Evolutionary conservation across 2,797 vertebrate genomes (phyloP).

Genomic region (Okamejei kenojei): DNA sequence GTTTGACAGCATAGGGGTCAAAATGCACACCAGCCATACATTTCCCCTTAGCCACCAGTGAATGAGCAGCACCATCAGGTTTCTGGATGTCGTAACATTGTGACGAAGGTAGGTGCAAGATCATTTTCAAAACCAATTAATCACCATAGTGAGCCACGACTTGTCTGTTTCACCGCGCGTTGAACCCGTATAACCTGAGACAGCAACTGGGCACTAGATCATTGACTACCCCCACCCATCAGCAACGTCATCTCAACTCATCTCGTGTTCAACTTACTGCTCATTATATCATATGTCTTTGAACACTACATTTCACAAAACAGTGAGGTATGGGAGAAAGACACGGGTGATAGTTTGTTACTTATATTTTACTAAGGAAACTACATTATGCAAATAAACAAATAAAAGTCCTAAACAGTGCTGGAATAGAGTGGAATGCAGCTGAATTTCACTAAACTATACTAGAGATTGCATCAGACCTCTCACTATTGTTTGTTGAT

Average conservation of each 20-base stretch:
- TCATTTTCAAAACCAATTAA: conserved; percentile 24
- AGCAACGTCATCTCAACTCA: no score
- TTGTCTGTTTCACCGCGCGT: background rate
- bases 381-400: background rate
- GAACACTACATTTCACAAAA: background rate
- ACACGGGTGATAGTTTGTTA: background rate
- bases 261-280: background rate
- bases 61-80: background rate
- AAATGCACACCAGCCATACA: background rate
- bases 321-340: background rate
- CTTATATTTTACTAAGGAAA: background rate
- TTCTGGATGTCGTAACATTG: background rate
- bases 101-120: background rate
- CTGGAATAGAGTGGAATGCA: background rate
- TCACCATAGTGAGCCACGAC: background rate
- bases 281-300: background rate
- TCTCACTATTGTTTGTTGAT: background rate
- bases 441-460: background rate
- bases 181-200: background rate
- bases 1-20: background rate
- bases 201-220: background rate
- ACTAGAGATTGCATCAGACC: background rate
- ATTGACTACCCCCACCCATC: background rate
- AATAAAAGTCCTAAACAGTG: background rate
- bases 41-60: background rate